A percentile compares a stretch with the other conserved stretches of the same genome.
phyloP scores from a whole-genome alignment of 2,888 invertebrate species.

The Uloborus plumipes region DNA sequence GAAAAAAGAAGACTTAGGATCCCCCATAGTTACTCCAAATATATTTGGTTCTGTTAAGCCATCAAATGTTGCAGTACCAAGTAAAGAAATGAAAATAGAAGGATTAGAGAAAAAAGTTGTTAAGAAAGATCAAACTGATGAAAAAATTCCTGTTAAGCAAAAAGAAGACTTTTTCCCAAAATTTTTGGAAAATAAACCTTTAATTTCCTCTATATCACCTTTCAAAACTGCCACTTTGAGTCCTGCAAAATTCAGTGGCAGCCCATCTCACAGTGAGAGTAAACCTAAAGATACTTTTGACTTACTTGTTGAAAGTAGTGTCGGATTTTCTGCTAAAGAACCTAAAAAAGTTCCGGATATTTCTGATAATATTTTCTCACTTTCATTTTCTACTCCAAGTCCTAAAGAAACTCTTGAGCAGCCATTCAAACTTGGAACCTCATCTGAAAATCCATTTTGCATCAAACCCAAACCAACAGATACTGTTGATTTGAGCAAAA shows the following conservation, averaged over 20 bases:
- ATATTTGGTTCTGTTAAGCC: slow-evolving; percentile 12
- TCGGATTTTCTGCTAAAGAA: background rate
- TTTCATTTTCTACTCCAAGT: slow-evolving; percentile 20
- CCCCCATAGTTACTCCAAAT: background rate
- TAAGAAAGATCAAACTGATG: background rate
- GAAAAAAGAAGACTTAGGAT: slow-evolving; percentile 6
- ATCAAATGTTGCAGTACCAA: background rate
- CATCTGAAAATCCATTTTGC: slow-evolving; percentile 16
- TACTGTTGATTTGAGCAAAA: slow-evolving; percentile 50
- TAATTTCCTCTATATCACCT: background rate
- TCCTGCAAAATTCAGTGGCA: background rate
- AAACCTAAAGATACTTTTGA: slow-evolving; percentile 48
- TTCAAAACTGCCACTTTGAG: background rate
- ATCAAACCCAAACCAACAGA: slow-evolving; percentile 32
- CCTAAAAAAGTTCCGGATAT: slow-evolving; percentile 9
- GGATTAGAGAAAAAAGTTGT: background rate
- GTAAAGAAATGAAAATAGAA: background rate
- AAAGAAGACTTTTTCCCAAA: background rate
- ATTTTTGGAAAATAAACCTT: background rate
- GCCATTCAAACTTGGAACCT: background rate
- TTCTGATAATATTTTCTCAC: slow-evolving; percentile 30
- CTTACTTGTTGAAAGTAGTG: slow-evolving; percentile 18
- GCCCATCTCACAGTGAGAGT: slow-evolving; percentile 5
- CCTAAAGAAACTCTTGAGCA: slow-evolving; percentile 17
- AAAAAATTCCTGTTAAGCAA: background rate